Evolutionary conservation across 1,140 invertebrate genomes (phyloP).

Genomic region (Chrysomallon squamiferum): DNA sequence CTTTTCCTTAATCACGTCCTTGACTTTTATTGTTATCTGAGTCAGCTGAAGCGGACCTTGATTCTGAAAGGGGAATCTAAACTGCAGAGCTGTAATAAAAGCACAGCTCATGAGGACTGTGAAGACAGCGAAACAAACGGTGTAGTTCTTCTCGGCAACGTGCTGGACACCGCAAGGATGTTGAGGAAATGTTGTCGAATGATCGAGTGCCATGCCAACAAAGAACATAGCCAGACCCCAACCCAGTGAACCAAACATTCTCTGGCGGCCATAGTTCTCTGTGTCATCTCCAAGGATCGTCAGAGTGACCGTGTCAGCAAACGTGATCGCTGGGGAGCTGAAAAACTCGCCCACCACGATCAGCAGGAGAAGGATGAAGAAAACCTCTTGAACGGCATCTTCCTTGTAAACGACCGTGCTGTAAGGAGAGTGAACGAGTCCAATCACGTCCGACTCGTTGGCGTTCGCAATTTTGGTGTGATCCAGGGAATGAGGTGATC

Average conservation of each 20-base stretch:
- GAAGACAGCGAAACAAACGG: constrained; percentile 97
- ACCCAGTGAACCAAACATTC: constrained; percentile 98
- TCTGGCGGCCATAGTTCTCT: constrained; percentile 89
- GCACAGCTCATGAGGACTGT: constrained; percentile 96
- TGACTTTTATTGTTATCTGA: constrained; percentile 40
- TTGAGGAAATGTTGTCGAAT: constrained; percentile 85
- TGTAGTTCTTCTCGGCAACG: constrained; percentile 86
- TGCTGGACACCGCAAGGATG: constrained; percentile 78
- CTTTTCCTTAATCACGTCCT: constrained; percentile 47
- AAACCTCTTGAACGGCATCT: constrained; percentile 93
- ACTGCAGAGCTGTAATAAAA: constrained; percentile 88
- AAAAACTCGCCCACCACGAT: constrained; percentile 98
- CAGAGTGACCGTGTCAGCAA: constrained; percentile 81
- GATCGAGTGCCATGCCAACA: constrained; percentile 92
- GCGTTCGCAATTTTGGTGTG: constrained; percentile 67
- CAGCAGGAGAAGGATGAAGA: constrained; percentile 83
- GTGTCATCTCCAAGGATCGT: constrained; percentile 86
- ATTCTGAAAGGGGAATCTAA: constrained; percentile 49
- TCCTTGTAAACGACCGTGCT: constrained; percentile 89
- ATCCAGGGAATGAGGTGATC: constrained; percentile 69
- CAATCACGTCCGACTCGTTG: constrained; percentile 72
- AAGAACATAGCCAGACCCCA: constrained; percentile 99
- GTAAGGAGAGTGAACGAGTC: constrained; percentile 90
- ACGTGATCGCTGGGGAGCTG: constrained; percentile 92
- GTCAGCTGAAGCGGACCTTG: constrained; percentile 37